Conservation (phyloP, 1,140 invertebrate species). For the Orchestia grillus region DNA sequence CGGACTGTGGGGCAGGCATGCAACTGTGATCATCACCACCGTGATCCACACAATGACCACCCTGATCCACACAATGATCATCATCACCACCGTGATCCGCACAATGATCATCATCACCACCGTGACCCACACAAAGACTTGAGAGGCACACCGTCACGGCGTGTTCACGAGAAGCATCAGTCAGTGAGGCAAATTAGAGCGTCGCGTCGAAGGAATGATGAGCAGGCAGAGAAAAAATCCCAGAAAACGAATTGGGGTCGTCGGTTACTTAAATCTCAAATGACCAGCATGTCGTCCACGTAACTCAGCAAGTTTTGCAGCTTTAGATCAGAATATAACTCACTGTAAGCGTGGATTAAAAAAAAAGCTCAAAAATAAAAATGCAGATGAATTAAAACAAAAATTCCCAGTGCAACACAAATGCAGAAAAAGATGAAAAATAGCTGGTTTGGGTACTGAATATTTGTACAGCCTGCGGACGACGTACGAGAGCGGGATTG, state of each 20-base stretch:
- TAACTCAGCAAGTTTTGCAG: neutral
- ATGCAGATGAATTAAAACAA: too few relatives aligned
- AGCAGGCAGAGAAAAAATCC: neutral
- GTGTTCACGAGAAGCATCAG: neutral
- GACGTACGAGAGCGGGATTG: neutral
- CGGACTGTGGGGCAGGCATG: too few relatives aligned
- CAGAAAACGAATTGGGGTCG: neutral
- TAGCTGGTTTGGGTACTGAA: too few relatives aligned
- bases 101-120: neutral
- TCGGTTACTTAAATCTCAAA: neutral
- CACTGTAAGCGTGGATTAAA: neutral
- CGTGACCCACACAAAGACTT: neutral
- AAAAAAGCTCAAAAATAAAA: too few relatives aligned
- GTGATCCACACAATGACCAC: too few relatives aligned
- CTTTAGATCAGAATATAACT: neutral
- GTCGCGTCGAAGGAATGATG: neutral
- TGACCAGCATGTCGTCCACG: neutral
- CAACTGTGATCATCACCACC: neutral
- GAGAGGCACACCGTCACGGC: neutral
- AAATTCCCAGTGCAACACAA: too few relatives aligned
- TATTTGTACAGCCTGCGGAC: too few relatives aligned
- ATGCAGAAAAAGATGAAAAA: too few relatives aligned
- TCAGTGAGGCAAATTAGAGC: neutral
- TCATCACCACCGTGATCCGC: neutral
- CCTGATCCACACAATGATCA: too few relatives aligned